A percentile compares a stretch with the other conserved stretches of the same genome.
Evolutionary conservation across 2,113 vertebrate genomes (phyloP).

Genomic region (Phalacrocorax pelagicus): DNA sequence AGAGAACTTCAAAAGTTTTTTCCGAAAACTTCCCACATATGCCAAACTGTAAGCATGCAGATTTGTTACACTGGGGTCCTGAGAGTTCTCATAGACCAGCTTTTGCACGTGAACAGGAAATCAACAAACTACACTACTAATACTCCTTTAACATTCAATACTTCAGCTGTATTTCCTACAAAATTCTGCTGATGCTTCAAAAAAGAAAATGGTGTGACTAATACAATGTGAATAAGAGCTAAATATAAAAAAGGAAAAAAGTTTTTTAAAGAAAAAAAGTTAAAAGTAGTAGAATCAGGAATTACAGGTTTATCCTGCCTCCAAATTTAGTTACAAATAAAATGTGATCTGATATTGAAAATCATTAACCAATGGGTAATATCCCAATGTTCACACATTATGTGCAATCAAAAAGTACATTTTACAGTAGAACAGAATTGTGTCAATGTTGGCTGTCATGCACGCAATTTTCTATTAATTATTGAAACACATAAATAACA

Average conservation of each 20-base stretch:
- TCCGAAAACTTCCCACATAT: not conserved
- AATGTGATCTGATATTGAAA: not conserved
- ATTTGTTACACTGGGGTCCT: not conserved
- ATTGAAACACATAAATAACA: not conserved
- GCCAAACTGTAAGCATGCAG: not conserved
- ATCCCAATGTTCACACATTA: not conserved
- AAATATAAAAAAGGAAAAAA: not conserved
- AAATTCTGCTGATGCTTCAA: not conserved
- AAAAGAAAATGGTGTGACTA: not conserved
- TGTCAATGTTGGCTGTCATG: rapidly evolving
- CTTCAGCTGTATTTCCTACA: not conserved
- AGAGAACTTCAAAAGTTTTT: not conserved
- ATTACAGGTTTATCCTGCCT: not conserved
- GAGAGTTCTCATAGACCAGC: not conserved
- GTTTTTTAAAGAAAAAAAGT: not conserved
- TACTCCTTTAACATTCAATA: not conserved
- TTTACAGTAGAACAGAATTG: not conserved
- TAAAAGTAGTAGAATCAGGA: not conserved
- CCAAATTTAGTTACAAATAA: not conserved
- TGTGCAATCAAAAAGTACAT: not conserved
- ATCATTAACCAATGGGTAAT: not conserved
- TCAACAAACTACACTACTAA: not conserved
- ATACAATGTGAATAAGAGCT: not conserved
- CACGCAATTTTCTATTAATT: not conserved
- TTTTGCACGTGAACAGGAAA: not conserved